Conservation (phyloP, 2,888 invertebrate species). For the Troides oblongomaculatus region DNA sequence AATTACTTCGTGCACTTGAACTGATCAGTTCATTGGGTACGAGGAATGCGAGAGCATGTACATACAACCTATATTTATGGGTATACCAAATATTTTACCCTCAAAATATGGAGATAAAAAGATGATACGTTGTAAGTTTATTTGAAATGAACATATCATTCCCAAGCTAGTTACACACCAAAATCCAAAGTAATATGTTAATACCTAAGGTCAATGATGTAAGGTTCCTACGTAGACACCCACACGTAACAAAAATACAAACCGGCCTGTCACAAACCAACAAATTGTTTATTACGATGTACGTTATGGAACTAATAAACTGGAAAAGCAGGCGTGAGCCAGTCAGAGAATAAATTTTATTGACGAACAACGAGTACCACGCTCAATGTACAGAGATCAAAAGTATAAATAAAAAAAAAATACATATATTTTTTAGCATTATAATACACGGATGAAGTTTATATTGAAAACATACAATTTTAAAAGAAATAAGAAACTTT, state of each 20-base stretch:
- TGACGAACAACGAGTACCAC: constrained; percentile 12
- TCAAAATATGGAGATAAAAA: too few relatives aligned
- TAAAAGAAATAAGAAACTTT: too few relatives aligned
- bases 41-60: constrained; percentile 55
- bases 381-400: constrained; percentile 2
- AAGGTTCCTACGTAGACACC: constrained; percentile 34
- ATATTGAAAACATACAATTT: too few relatives aligned
- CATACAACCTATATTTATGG: neutral
- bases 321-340: constrained; percentile 30
- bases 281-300: constrained; percentile 26
- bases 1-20: constrained; percentile 62
- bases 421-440: neutral
- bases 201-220: constrained; percentile 24
- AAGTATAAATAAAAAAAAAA: constrained; percentile 5
- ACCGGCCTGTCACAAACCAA: constrained; percentile 34
- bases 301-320: constrained; percentile 33
- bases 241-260: constrained; percentile 39
- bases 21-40: constrained; percentile 51
- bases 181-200: constrained; percentile 20
- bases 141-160: too few relatives aligned
- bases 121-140: too few relatives aligned
- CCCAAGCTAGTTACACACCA: neutral
- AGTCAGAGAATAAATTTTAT: constrained; percentile 27
- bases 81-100: too few relatives aligned
- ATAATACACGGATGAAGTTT: neutral